Base-by-base conservation (phyloP, 2,888 invertebrate genomes). In the Tipula lateralis region DNA sequence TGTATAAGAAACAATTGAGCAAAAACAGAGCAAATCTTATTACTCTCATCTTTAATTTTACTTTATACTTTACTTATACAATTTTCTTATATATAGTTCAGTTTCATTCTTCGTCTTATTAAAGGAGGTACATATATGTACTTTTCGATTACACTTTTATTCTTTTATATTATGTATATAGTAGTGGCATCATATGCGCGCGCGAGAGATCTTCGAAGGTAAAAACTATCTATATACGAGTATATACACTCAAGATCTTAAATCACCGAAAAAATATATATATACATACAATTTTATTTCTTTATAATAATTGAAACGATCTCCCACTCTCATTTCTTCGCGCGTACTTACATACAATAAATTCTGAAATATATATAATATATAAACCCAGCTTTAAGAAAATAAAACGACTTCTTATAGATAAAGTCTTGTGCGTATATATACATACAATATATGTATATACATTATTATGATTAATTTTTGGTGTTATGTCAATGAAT, bases 11-110 rank as follows among this genome's bases (percentile, higher is more conserved):
- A 34, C 12, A 83, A 34, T 83, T 83, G 83, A 83, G 83, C 36
- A 83, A 39, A 83, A 83, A 83, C 83, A 39, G 83, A 83, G 83
- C 83, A 83, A 29, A 82, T 82, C 82, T 82, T 82, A 82, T 30
- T 82, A 82, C n/a, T 82, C 82, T 82, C 32, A 82, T 82, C 66
- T 66, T 66, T 66, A 66, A 66, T 66, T 66, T 66, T 66, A 66
- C 66, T 66, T 66, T 66, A 24, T 66, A 66, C 66, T 66, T 66
- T 66, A 66, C 66, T n/a, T n/a, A 24, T 66, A 66, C 44, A 50
- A 50, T 50, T 50, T 50, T 50, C 44, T 66, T 66, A 66, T 24
- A 66, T 66, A 66, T 9, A 66, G 24, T 66, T 66, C 12, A 66
- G 66, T 66, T 66, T 66, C 12, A 13, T 66, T 24, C 66, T 24